Base-by-base conservation (phyloP, 2,113 vertebrate species). In the Cariama cristata region DNA sequence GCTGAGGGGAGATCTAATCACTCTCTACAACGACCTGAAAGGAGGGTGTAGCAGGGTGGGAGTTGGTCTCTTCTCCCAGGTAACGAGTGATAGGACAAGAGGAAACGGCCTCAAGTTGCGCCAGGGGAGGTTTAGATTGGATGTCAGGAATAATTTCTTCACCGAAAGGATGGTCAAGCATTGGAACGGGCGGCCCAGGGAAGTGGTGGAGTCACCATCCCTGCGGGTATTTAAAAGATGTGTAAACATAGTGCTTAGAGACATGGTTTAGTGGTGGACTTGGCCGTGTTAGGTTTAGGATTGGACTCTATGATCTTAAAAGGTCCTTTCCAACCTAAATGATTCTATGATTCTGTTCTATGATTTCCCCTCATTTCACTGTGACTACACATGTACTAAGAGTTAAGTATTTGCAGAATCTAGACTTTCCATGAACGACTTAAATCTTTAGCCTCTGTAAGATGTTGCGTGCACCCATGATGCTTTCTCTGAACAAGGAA, bases 311-410 rank as follows among this genome's bases (percentile, higher is more conserved):
- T 4, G 3, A 56, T 17, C 33, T 53, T 12, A 28, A 14, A 14
- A 17, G n/a, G 19, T 49, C 38, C 58, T 30, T 66, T 49, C 63
- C 22, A 66, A 11, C 22, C 30, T 11, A 9, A 18, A 11, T n/a
- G 2, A 74, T 55, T 52, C 68, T 8, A 56, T 23, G 21, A 50
- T 32, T 63, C 55, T 35, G 8, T 44, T 55, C 59, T 17, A 10
- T 19, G 17, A 30, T 22, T 33, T 62, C 10, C 21, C 28, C 26
- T 32, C 23, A 7, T 63, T n/a, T 79, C 55, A 50, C 6, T 53
- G 14, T 62, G n/a, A 74, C 47, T 35, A n/a, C 11, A 58, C 28
- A 21, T 0, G 0, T 13, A 49, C 27, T 16, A 15, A 56, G 47
- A 81, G 66, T 24, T 4, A 44, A 73, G 14, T 26, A 55, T 42